Evolutionary conservation across 2,113 vertebrate species (phyloP).

Genomic region (Poicephalus gulielmi): DNA sequence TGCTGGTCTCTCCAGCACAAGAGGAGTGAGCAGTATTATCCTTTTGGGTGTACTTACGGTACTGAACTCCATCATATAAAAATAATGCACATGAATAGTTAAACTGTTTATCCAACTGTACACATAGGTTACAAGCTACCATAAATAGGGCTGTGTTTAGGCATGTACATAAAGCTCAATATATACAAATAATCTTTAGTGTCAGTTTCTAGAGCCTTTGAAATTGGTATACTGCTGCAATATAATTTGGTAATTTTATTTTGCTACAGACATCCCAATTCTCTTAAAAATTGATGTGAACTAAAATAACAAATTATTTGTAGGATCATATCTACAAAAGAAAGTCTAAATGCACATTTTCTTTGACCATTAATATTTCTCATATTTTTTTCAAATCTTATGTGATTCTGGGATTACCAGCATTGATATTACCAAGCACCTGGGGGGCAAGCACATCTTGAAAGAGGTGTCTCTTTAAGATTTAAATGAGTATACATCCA

Average conservation of each 20-base stretch:
- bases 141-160: slow-evolving; percentile 29
- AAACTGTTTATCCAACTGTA: slow-evolving; percentile 63
- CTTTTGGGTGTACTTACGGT: slow-evolving; percentile 62
- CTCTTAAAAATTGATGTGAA: neutral
- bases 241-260: neutral
- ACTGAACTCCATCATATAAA: slow-evolving; percentile 56
- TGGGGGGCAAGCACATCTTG: neutral
- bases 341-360: neutral
- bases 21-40: slow-evolving; percentile 55
- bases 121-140: slow-evolving; percentile 39
- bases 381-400: neutral
- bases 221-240: neutral
- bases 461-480: neutral
- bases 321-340: neutral
- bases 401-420: neutral
- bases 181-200: slow-evolving; percentile 22
- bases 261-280: neutral
- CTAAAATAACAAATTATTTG: neutral
- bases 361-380: neutral
- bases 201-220: neutral
- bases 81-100: slow-evolving; percentile 67
- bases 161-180: neutral
- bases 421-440: neutral
- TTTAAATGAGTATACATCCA: neutral
- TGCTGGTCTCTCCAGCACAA: slow-evolving; percentile 31